These are phyloP conservation scores for Hirtodrosophila histrioides DNA, from an alignment of 2,888 invertebrate genomes.

Conservation along the genomic window DNA sequence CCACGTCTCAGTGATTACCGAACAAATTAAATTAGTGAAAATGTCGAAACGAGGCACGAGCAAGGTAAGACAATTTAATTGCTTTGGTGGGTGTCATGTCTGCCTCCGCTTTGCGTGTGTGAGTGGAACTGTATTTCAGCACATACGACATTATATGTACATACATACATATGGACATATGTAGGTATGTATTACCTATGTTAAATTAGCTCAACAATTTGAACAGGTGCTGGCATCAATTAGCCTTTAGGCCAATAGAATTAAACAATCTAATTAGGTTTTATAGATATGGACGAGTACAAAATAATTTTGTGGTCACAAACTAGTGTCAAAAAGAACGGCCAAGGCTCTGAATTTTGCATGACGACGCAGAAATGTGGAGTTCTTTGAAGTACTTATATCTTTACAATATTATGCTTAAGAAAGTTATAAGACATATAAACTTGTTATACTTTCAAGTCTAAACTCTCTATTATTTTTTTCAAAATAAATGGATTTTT, in stretches of 20 bases:
- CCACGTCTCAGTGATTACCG: conserved; percentile 64
- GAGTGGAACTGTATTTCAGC: conserved; percentile 15
- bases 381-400: background rate
- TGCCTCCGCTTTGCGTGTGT: background rate
- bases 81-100: conserved; percentile 28
- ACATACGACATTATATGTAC: conserved; percentile 18
- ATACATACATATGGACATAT: conserved; percentile 7
- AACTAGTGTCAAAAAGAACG: background rate
- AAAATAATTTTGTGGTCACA: conserved; percentile 28
- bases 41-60: conserved; percentile 56
- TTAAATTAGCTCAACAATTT: conserved; percentile 43
- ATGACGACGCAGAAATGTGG: background rate
- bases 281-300: conserved; percentile 30
- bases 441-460: too few species aligned
- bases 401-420: background rate
- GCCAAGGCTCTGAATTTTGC: background rate
- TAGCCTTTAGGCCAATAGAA: conserved; percentile 59
- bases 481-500: too few species aligned
- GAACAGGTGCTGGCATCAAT: conserved; percentile 67
- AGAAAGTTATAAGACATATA: too few species aligned
- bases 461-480: too few species aligned
- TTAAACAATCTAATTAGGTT: conserved; percentile 68
- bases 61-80: conserved; percentile 68
- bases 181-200: conserved; percentile 29
- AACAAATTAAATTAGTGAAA: conserved; percentile 75